Conservation (phyloP, 53 echinoderm and acorn worm species). For the Paracentrotus lividus region DNA sequence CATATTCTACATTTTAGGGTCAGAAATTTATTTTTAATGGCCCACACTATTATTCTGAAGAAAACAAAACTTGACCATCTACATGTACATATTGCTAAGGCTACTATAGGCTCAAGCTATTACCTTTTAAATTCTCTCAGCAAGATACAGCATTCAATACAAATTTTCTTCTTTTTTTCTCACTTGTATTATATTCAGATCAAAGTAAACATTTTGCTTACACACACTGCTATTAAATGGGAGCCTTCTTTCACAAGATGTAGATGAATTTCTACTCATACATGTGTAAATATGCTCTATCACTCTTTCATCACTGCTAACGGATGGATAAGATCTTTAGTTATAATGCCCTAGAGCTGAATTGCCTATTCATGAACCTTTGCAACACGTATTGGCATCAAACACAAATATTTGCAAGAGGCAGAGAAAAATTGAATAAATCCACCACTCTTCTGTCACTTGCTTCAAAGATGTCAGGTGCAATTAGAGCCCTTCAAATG, state of each 20-base stretch:
- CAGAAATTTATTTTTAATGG: too few species aligned
- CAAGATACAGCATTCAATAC: too few species aligned
- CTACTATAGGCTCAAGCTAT: too few species aligned
- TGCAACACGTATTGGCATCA: neutral
- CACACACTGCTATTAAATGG: neutral
- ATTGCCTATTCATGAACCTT: neutral
- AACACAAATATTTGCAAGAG: conserved; percentile 20
- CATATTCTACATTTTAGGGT: too few species aligned
- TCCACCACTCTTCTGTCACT: neutral
- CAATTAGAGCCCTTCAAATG: neutral
- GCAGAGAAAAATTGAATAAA: conserved; percentile 1
- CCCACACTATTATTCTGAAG: too few species aligned
- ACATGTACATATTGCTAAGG: too few species aligned
- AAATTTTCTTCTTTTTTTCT: too few species aligned
- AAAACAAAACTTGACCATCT: too few species aligned
- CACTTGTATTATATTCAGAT: too few species aligned
- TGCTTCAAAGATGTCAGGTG: neutral
- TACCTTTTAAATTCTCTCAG: too few species aligned
- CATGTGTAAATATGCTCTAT: neutral
- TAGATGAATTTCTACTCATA: neutral
- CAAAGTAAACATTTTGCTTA: too few species aligned
- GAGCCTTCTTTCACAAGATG: neutral
- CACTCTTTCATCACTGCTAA: neutral
- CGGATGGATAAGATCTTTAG: neutral
- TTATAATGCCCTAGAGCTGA: neutral